Evolutionary conservation across 2,888 invertebrate species (phyloP).

Genomic region (Loripinus fragilis): DNA sequence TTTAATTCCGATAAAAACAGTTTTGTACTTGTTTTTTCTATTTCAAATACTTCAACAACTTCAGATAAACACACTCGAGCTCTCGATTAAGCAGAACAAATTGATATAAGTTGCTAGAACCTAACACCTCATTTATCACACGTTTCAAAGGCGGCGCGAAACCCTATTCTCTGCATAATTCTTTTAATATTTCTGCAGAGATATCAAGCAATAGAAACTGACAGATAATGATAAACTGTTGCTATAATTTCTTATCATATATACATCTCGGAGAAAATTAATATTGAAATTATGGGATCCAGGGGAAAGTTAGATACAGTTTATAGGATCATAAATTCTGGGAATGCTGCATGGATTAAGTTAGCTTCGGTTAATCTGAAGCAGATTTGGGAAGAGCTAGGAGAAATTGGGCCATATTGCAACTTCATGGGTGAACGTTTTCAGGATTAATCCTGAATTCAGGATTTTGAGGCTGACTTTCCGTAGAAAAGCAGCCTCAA

Average conservation of each 20-base stretch:
- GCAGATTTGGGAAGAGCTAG: no score
- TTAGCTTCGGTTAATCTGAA: slow-evolving; percentile 2
- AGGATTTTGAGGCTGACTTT: no score
- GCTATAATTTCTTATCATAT: slow-evolving; percentile 18
- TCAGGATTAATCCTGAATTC: no score
- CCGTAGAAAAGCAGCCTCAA: no score
- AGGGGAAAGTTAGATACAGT: slow-evolving; percentile 18
- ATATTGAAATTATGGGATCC: slow-evolving; percentile 13
- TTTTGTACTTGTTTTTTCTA: no score
- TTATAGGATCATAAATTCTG: slow-evolving; percentile 13
- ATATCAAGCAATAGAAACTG: slow-evolving; percentile 6
- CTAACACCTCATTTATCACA: slow-evolving; percentile 19
- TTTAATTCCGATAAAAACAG: no score
- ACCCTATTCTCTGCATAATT: slow-evolving; percentile 15
- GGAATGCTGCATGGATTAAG: neutral
- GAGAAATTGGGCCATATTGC: no score
- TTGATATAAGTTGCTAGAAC: slow-evolving; percentile 3
- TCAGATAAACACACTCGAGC: no score
- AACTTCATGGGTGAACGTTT: no score
- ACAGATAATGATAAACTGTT: slow-evolving; percentile 21
- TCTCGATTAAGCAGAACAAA: neutral
- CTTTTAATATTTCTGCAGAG: slow-evolving; percentile 19
- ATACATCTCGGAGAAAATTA: slow-evolving; percentile 16
- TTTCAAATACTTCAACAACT: no score
- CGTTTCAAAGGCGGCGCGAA: slow-evolving; percentile 9